phyloP scores from a whole-genome alignment of 2,888 invertebrate genomes.

The Polymixis lichenea region DNA sequence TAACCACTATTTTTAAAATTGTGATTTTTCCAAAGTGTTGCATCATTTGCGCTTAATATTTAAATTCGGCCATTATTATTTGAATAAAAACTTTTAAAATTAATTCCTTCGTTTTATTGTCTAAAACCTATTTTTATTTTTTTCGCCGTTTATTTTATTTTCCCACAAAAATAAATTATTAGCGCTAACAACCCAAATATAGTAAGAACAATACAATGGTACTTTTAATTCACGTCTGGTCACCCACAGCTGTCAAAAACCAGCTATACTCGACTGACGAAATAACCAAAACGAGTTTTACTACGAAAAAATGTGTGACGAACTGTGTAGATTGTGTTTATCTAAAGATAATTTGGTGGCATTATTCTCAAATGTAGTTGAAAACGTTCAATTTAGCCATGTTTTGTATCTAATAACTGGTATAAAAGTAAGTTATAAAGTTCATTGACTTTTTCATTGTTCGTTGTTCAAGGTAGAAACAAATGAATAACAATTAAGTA shows the following conservation, averaged over 20 bases:
- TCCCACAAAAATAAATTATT: neutral
- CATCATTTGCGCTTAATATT: neutral
- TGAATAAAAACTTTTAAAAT: slow-evolving; percentile 13
- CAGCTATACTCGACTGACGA: slow-evolving; percentile 59
- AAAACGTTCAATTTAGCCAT: slow-evolving; percentile 15
- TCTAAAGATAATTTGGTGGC: slow-evolving; percentile 52
- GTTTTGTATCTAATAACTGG: slow-evolving; percentile 49
- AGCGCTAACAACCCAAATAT: neutral
- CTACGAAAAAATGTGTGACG: slow-evolving; percentile 38
- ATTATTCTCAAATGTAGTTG: slow-evolving; percentile 48
- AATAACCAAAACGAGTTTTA: slow-evolving; percentile 15
- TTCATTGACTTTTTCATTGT: slow-evolving; percentile 13
- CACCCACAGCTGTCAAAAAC: slow-evolving; percentile 52
- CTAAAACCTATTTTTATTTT: neutral
- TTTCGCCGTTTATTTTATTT: neutral
- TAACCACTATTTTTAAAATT: neutral
- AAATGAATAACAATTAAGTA: slow-evolving; percentile 30
- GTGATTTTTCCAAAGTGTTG: neutral
- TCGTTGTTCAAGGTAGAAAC: neutral
- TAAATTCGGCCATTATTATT: neutral
- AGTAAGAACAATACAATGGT: neutral
- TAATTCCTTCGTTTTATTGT: slow-evolving; percentile 10
- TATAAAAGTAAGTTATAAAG: slow-evolving; percentile 53
- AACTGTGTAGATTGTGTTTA: slow-evolving; percentile 68
- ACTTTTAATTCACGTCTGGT: slow-evolving; percentile 38